Conservation (phyloP, 2,888 invertebrate species). For the Petrolisthes manimaculis region DNA sequence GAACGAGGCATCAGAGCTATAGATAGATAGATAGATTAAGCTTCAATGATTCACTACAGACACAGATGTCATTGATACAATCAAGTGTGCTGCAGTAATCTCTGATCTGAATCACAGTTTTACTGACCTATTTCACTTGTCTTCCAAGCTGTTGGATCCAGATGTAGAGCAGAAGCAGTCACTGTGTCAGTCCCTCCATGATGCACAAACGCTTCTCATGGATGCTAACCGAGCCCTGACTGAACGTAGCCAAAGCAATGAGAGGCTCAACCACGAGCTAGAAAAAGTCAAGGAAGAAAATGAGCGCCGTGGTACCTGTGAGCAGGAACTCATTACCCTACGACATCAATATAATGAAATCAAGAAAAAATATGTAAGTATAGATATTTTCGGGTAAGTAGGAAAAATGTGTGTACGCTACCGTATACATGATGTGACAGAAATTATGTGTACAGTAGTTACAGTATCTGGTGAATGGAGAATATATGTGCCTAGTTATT, state of each 20-base stretch:
- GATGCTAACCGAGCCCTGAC: conserved; percentile 54
- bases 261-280: conserved; percentile 1
- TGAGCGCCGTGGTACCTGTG: background rate
- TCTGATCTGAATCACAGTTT: background rate
- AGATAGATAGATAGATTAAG: too few species aligned
- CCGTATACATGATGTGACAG: too few species aligned
- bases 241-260: conserved; percentile 37
- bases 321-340: conserved; percentile 24
- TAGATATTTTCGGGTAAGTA: background rate
- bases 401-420: background rate
- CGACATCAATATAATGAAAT: conserved; percentile 11
- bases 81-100: too few species aligned
- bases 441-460: too few species aligned
- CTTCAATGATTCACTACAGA: too few species aligned
- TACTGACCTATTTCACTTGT: background rate
- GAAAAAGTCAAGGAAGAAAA: conserved; percentile 39
- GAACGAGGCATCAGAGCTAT: too few species aligned
- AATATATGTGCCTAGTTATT: too few species aligned
- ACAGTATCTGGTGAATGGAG: too few species aligned
- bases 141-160: conserved; percentile 4
- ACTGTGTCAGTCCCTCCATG: conserved; percentile 45
- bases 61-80: too few species aligned
- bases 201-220: conserved; percentile 43
- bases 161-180: conserved; percentile 24
- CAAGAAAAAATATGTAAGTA: conserved; percentile 10